Conservation (phyloP, 2,888 invertebrate species). For the Pandemis corylana region DNA sequence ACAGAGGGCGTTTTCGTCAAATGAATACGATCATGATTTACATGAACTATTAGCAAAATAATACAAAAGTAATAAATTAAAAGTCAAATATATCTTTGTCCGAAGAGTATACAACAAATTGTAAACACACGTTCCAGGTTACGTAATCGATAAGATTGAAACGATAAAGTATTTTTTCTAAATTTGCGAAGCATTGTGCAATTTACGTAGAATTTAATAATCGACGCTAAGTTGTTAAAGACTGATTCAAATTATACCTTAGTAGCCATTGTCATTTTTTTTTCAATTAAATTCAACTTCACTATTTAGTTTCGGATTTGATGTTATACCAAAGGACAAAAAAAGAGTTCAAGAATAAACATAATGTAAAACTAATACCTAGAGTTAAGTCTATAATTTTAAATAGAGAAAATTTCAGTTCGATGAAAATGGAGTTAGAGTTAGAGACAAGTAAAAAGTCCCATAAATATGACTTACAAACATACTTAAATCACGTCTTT, state of each 20-base stretch:
- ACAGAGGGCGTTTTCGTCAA: conserved; percentile 26
- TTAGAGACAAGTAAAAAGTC: too few relatives aligned
- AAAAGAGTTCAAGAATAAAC: too few relatives aligned
- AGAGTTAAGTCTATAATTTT: too few relatives aligned
- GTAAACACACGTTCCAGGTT: background rate
- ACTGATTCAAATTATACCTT: background rate
- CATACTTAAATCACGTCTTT: too few relatives aligned
- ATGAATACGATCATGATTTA: background rate
- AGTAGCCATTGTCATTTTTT: background rate
- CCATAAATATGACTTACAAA: too few relatives aligned
- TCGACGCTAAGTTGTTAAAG: background rate
- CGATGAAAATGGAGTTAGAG: too few relatives aligned
- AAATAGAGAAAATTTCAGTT: too few relatives aligned
- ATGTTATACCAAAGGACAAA: too few relatives aligned
- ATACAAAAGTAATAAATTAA: background rate
- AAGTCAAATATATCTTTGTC: background rate
- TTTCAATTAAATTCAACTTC: background rate
- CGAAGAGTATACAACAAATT: background rate
- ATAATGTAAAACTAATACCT: too few relatives aligned
- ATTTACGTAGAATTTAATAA: background rate
- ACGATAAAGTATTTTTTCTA: background rate
- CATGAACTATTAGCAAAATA: background rate
- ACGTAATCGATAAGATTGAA: background rate
- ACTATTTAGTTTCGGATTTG: background rate
- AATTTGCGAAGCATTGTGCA: background rate